Percentiles rank a stretch among this genome's conserved stretches.
Conservation (phyloP, 2,113 vertebrate genomes). For the Melanocharis versteri region DNA sequence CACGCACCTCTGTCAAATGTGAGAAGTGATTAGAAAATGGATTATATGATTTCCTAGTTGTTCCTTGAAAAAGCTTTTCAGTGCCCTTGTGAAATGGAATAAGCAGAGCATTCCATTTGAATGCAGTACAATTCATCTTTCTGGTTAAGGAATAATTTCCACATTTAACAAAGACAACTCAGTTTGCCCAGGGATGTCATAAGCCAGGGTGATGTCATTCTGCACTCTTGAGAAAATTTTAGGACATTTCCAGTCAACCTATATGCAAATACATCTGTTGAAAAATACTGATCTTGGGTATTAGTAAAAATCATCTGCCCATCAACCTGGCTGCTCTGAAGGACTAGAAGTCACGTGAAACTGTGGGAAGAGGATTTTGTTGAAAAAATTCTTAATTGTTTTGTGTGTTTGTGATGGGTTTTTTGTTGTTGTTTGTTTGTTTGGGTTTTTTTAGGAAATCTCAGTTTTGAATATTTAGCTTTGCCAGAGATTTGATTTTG, state of each 20-base stretch:
- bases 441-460: neutral
- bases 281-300: neutral
- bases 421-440: neutral
- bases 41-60: neutral
- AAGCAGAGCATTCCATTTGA: neutral
- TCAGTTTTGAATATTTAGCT: neutral
- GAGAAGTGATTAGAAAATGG: neutral
- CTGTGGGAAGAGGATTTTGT: neutral
- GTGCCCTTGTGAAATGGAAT: neutral
- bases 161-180: neutral
- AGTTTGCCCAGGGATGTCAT: neutral
- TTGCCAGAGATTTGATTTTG: neutral
- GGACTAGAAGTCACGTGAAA: neutral
- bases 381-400: neutral
- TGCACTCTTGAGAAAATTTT: neutral
- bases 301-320: neutral
- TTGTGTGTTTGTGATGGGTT: accelerated
- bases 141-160: neutral
- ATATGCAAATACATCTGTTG: neutral
- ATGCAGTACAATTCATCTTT: neutral
- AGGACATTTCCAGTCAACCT: neutral
- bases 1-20: neutral
- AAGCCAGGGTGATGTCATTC: accelerated
- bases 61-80: neutral
- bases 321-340: neutral